Base-by-base conservation (phyloP, 2,113 vertebrate species). In the Callopanchax toddi region DNA sequence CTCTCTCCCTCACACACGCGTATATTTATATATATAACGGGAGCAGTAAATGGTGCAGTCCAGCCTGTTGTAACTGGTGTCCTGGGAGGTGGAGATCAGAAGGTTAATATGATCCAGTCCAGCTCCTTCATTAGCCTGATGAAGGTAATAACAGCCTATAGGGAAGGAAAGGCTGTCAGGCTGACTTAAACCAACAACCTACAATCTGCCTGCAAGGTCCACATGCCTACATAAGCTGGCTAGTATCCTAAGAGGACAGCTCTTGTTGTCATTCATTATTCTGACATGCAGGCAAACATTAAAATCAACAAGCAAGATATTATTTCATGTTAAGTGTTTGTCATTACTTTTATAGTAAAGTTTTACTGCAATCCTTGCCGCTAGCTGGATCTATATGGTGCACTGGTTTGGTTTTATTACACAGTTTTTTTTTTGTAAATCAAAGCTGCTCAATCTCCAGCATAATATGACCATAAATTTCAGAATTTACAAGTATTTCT, bases 91-190 rank as follows among this genome's bases (percentile, higher is more conserved):
- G 51, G 64, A 76, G 81, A 85, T 85, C 80, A 84, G 65, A 56
- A 84, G 87, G 89, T 89, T 90, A 89, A 89, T 88, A 87, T 82
- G 78, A 88, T 89, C 86, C 76, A 76, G 79, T 79, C 67, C 74
- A 78, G 69, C 78, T 76, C 67, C 83, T 87, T 87, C 81, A 88
- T 90, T 91, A 89, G 76, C 66, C 63, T 83, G 82, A 89, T 83
- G 82, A 86, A 74, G 79, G 76, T 82, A 86, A 79, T 86, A 82
- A 82, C 49, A 71, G 76, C 64, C 82, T 72, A 58, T 21, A 48
- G 79, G 77, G 82, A 85, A 57, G 36, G n/a, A 18, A 40, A 46
- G 22, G 54, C 73, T 60, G 48, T 15, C 54, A 75, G 62, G 55
- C 72, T 65, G 74, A 65, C 67, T 60, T 62, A 65, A 78, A 76